Evolutionary conservation across 2,797 vertebrate species (phyloP), one percentile per base, ranked within the genome.

Genomic region (Pipistrellus pygmaeus): DNA sequence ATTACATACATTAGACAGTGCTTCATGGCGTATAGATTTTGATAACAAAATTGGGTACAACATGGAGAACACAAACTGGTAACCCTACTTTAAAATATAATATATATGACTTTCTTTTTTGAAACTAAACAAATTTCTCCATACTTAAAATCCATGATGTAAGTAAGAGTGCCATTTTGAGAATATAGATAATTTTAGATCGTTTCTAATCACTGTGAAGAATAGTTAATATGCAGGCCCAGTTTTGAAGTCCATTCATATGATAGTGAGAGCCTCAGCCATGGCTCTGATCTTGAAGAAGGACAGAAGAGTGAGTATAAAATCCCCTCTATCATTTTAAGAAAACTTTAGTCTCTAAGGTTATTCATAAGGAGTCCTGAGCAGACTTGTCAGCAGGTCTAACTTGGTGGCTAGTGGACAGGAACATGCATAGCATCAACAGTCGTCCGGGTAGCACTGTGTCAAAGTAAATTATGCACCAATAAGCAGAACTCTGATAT

Each of bases 1-100:
- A 95, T 93, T 97, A 83, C 75, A 80, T 68, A 51, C 73, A 89
- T 35, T 78, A 71, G 51, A 95, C 96, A 85, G 51, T 92, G 35
- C 88, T 96, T 69, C 14, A 48, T 55, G 86, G 2, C 91, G 51
- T 85, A 85, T 66, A 87, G 32, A 96, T 92, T 85, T 93, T 95
- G 88, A 97, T 94, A 95, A 69, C 66, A 93, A 46, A 44, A 81
- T 88, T 64, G 21, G 5, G 1, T 55, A 80, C 73, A 85, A 89
- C 48, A 84, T 12, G 51, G 76, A 80, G 32, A 87, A 73, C 27
- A 83, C 2, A 41, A 93, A 71, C 12, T 55, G 12, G 17, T 75
- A 51, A 86, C 8, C 27, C 41, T 44, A n/a, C 85, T 96, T 86
- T 75, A 85, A 89, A 75, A 53, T 77, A 41, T 69, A 5, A 7